These are phyloP conservation scores for Ahaetulla prasina DNA, from an alignment of 2,113 vertebrate genomes.

Conservation along the genomic window DNA sequence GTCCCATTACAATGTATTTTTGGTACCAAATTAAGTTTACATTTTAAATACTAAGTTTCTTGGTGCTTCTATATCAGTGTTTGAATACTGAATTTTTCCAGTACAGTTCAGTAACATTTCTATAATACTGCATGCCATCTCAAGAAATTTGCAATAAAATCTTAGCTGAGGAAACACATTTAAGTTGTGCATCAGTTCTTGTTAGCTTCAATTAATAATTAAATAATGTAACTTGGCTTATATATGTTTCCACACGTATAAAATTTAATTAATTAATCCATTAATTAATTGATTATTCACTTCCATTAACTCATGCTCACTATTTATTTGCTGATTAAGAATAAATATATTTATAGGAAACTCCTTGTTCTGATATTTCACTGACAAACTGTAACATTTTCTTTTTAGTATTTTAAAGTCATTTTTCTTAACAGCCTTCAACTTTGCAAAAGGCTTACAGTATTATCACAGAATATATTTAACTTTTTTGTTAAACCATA, in stretches of 20 bases:
- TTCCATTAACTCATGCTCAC: background rate
- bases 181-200: background rate
- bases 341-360: background rate
- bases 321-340: background rate
- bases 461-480: background rate
- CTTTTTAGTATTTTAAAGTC: background rate
- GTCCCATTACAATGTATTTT: background rate
- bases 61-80: background rate
- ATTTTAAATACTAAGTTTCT: background rate
- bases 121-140: background rate
- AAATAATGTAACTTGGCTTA: background rate
- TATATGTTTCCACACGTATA: background rate
- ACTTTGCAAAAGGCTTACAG: background rate
- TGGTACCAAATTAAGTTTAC: background rate
- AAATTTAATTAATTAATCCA: background rate
- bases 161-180: background rate
- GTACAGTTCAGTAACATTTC: background rate
- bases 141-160: background rate
- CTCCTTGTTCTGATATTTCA: background rate
- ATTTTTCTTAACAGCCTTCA: background rate
- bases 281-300: background rate
- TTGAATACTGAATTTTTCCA: too few relatives aligned
- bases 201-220: background rate
- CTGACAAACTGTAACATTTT: background rate
- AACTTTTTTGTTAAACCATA: constrained; percentile 24